Percentiles rank a stretch among this genome's conserved stretches.
Evolutionary conservation across 2,888 invertebrate genomes (phyloP).

Genomic region (Papilio protenor): DNA sequence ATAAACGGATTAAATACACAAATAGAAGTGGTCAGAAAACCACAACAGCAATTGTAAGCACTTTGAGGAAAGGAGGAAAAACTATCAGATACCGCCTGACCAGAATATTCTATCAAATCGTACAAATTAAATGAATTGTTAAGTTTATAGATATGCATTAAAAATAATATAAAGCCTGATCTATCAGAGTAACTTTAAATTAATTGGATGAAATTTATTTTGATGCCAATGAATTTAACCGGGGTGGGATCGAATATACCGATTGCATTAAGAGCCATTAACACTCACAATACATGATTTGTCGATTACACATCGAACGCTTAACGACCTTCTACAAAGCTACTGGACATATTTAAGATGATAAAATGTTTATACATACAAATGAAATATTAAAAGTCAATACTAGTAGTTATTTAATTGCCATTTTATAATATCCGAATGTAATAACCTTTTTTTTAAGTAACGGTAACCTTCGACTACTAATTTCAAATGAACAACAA

Average conservation of each 20-base stretch:
- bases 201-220: background rate
- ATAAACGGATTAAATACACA: slow-evolving; percentile 23
- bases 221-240: background rate
- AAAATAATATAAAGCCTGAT: background rate
- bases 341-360: background rate
- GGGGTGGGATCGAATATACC: background rate
- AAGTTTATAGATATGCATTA: background rate
- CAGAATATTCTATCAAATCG: too few relatives aligned
- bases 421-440: background rate
- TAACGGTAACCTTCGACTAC: background rate
- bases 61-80: background rate
- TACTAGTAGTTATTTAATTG: background rate
- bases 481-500: background rate
- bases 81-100: background rate
- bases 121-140: background rate
- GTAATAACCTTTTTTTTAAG: background rate
- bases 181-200: background rate
- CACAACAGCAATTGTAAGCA: background rate
- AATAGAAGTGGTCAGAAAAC: slow-evolving; percentile 27
- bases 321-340: background rate
- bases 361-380: background rate
- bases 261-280: background rate
- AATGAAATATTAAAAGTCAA: background rate
- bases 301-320: background rate
- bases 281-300: slow-evolving; percentile 1